Evolutionary conservation across 2,888 invertebrate genomes (phyloP).

Genomic region (Capitulum mitella): DNA sequence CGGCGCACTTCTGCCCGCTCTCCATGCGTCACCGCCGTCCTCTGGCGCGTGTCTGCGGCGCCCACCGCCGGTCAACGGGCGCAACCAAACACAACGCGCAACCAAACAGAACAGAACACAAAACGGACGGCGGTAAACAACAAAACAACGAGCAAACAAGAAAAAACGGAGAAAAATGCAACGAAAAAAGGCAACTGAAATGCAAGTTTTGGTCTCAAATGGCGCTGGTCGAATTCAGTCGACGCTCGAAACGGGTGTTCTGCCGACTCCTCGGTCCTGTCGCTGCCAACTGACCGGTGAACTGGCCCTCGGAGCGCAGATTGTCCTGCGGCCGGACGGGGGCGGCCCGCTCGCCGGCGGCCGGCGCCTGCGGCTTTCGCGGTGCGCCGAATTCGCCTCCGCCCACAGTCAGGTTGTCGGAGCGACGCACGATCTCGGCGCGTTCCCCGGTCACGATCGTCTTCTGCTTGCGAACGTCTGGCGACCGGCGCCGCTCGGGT

Average conservation of each 20-base stretch:
- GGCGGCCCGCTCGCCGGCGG: conserved; percentile 34
- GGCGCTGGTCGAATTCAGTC: too few relatives aligned
- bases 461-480: background rate
- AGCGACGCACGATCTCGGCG: background rate
- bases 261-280: too few relatives aligned
- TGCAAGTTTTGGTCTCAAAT: too few relatives aligned
- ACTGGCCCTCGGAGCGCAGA: conserved; percentile 37
- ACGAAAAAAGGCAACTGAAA: background rate
- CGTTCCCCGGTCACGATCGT: conserved; percentile 31
- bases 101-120: background rate
- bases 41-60: background rate
- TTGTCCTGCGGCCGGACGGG: conserved; percentile 39
- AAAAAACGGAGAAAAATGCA: background rate
- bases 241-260: too few relatives aligned
- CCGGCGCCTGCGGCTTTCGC: background rate
- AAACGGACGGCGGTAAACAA: background rate
- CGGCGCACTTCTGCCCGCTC: conserved; percentile 33
- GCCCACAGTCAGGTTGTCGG: background rate
- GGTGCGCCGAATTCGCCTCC: background rate
- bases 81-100: background rate
- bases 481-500: background rate
- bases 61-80: background rate
- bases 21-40: background rate
- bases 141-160: background rate
- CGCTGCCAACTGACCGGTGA: conserved; percentile 28